A percentile compares a stretch with the other conserved stretches of the same genome.
Conservation (phyloP, 2,888 invertebrate species). For the Dryomyza anilis region DNA sequence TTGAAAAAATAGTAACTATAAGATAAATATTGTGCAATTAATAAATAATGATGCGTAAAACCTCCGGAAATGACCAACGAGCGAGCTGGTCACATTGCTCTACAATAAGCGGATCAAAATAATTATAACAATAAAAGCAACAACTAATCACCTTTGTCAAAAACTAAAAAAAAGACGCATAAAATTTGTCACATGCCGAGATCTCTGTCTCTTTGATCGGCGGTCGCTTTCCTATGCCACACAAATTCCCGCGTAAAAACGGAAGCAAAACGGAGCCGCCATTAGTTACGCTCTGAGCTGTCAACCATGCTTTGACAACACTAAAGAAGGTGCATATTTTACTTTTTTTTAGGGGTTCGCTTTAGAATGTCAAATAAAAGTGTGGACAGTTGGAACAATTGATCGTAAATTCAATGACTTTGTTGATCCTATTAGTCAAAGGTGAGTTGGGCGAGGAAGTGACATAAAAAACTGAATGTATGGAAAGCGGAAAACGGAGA, state of each 20-base stretch:
- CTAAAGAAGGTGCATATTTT: neutral
- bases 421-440: neutral
- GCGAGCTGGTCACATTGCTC: neutral
- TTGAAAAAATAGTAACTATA: too few species aligned
- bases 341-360: neutral
- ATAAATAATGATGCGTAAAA: slow-evolving; percentile 3
- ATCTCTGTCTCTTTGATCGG: neutral
- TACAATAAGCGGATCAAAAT: neutral
- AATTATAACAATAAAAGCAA: neutral
- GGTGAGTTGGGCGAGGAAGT: neutral
- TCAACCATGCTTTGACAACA: slow-evolving; percentile 7
- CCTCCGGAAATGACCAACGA: slow-evolving; percentile 3
- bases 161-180: neutral
- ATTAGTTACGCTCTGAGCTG: slow-evolving; percentile 23
- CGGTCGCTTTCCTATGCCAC: neutral
- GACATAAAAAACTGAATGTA: neutral
- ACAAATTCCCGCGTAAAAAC: neutral
- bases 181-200: slow-evolving; percentile 2
- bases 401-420: slow-evolving; percentile 15
- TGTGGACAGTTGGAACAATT: slow-evolving; percentile 22
- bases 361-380: neutral
- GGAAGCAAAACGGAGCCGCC: slow-evolving; percentile 7
- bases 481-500: neutral
- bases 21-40: neutral
- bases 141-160: slow-evolving; percentile 10